Evolutionary conservation across 2,797 vertebrate genomes (phyloP), one percentile per base, ranked within the genome.

Genomic region (Nasua narica): DNA sequence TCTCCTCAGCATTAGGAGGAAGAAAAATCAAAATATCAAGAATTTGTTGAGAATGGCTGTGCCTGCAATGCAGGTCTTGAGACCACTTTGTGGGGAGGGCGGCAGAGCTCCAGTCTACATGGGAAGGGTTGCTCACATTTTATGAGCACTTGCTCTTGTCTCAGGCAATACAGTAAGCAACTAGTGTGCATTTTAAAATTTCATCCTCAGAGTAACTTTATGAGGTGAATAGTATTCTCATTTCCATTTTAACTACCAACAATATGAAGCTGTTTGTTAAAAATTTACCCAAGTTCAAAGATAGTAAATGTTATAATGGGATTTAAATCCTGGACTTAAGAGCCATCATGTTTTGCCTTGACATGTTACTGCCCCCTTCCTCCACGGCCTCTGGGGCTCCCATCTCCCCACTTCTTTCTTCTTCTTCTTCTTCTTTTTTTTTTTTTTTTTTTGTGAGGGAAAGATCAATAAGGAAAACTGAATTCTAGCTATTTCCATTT

Each of bases 281-380:
- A 60, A 27, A 48, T 37, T 60, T 56, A 48, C 50, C n/a, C 56
- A 77, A 18, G 62, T 91, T 91, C 37, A 37, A 92, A 95, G 78
- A 79, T 1, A 67, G 35, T 62, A 32, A 78, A 67, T 78, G 54
- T 65, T 74, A 29, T 54, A 85, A 29, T 62, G 15, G 72, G 9
- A 62, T 90, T 93, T 91, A 76, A 88, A 96, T 56, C 58, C 35
- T 88, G 11, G 18, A 50, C 15, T 82, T 87, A 11, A 86, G 43
- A 40, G 1, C 7, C 16, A 92, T 82, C 3, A 29, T 7, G 83
- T 12, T 69, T 23, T 40, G 21, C 1, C 4, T 16, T 1, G 7
- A 4, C 6, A 19, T 7, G 14, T 27, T 65, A 58, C 23, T n/a
- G 18, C 11, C 3, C n/a, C 3, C 0, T 35, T 2, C 13, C 25